Base-by-base conservation (phyloP, 2,888 invertebrate genomes). In the Syrista parreyssii region DNA sequence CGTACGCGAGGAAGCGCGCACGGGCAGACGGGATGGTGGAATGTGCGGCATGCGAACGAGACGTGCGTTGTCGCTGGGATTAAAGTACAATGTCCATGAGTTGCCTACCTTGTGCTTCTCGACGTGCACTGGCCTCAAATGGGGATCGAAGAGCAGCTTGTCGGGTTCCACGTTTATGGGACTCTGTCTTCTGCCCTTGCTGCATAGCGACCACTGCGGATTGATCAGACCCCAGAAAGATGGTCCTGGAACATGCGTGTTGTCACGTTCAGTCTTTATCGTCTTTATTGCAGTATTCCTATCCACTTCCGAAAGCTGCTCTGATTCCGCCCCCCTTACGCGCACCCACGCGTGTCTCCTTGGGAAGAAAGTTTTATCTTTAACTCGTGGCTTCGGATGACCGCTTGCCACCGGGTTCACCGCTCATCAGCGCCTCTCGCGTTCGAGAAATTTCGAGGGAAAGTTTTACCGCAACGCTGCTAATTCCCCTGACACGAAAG, bases 171-270 rank as follows among this genome's bases (percentile, higher is more conserved):
- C 96, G 93, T 99, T 98, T 91, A 99, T 97, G 3, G 99, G 99
- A 82, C 98, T 98, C 92, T 99, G 99, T 82, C 98, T 94, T 82
- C 97, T 94, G 73, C 99, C 99, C 92, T 98, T 98, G 92, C 96
- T 97, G 94, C 99, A 99, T 94, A 99, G 96, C 90, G 96, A 96
- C 99, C 99, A 99, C 92, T 98, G 98, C 23, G 98, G 98, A 93
- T 99, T 99, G 93, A 99, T 97, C 85, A 98, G 94, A 79, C 99
- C 99, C 99, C 99, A 99, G 93, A 98, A 99, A 78, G 97, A 96
- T 75, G 99, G 98, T 92, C 99, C 99, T 98, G 93, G 3, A 93
- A 93, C 81, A 86, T 85, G 40, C 40, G 40, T 15, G 40, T 15
- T 6, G 6, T 40, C 40, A 40, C 15, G 15, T 40, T 40, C 15